A percentile compares a stretch with the other conserved stretches of the same genome.
These are phyloP conservation scores for Lissocephala sabroskyi DNA, from an alignment of 2,888 invertebrate species.

Conservation along the genomic window DNA sequence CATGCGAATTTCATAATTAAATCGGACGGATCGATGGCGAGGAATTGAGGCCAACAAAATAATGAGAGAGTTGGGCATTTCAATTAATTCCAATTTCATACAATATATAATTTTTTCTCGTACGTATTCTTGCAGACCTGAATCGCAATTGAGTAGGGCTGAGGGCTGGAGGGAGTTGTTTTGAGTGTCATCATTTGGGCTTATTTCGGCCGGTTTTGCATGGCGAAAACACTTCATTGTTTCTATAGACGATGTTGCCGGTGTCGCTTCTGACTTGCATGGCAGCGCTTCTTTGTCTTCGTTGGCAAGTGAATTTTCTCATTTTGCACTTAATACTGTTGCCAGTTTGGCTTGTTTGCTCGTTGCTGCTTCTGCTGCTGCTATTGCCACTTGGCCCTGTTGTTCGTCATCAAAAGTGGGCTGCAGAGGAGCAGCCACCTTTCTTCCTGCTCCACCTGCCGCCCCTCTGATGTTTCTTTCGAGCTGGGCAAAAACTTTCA, in stretches of 20 bases:
- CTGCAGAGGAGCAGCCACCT: neutral
- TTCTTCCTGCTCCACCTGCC: slow-evolving; percentile 26
- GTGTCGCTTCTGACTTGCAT: neutral
- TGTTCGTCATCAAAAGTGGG: slow-evolving; percentile 28
- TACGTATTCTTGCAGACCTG: no score
- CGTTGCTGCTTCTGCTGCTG: slow-evolving; percentile 17
- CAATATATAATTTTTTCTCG: no score
- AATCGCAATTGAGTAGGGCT: no score
- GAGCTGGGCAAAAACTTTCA: neutral
- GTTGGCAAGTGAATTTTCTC: slow-evolving; percentile 59
- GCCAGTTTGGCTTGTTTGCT: slow-evolving; percentile 29
- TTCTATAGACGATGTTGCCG: slow-evolving; percentile 18
- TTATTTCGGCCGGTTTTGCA: no score
- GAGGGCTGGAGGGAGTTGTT: no score
- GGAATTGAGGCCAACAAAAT: no score
- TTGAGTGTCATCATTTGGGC: no score
- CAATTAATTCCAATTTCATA: no score
- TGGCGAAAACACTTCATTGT: slow-evolving; percentile 12
- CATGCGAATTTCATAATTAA: no score
- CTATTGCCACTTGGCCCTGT: slow-evolving; percentile 18
- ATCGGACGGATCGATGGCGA: no score
- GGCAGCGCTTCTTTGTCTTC: neutral
- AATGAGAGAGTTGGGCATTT: no score
- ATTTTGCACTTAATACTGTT: slow-evolving; percentile 63
- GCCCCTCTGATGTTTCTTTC: slow-evolving; percentile 21